These are phyloP conservation scores for Parauchenoglanis ngamensis DNA, from an alignment of 2,797 vertebrate species.

Conservation along the genomic window DNA sequence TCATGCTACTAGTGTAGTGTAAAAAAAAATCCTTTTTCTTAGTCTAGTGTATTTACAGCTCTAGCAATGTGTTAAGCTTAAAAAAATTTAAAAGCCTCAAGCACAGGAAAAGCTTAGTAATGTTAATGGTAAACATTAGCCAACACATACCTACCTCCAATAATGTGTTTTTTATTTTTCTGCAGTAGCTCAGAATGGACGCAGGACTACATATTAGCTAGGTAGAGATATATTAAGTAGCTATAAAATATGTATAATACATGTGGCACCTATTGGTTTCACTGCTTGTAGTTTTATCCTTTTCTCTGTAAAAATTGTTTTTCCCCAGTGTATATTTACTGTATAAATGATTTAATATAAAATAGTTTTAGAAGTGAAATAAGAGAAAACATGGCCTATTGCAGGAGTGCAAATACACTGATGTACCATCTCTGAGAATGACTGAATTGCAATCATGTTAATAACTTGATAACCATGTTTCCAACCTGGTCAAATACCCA, in stretches of 20 bases:
- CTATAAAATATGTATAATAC: neutral
- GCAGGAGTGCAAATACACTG: neutral
- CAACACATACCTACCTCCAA: conserved; percentile 2
- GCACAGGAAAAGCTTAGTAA: conserved; percentile 4
- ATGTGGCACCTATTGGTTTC: conserved; percentile 2
- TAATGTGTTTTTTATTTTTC: neutral
- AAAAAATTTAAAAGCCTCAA: neutral
- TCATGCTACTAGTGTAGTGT: neutral
- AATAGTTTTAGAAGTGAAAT: neutral
- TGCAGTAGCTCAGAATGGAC: neutral
- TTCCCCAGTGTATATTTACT: neutral
- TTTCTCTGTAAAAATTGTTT: neutral
- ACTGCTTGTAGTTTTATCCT: neutral
- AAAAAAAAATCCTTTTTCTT: neutral
- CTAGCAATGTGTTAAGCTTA: neutral
- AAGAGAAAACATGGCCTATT: neutral
- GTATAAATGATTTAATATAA: neutral
- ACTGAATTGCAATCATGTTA: conserved; percentile 5
- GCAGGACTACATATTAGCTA: neutral
- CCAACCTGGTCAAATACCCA: conserved; percentile 20
- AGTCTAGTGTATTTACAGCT: neutral
- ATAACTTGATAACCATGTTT: conserved; percentile 6
- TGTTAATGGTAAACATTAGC: neutral
- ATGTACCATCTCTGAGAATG: neutral
- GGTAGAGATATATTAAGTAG: neutral